Evolutionary conservation across 2,888 invertebrate species (phyloP).

Genomic region (Tenthredo mesomela): DNA sequence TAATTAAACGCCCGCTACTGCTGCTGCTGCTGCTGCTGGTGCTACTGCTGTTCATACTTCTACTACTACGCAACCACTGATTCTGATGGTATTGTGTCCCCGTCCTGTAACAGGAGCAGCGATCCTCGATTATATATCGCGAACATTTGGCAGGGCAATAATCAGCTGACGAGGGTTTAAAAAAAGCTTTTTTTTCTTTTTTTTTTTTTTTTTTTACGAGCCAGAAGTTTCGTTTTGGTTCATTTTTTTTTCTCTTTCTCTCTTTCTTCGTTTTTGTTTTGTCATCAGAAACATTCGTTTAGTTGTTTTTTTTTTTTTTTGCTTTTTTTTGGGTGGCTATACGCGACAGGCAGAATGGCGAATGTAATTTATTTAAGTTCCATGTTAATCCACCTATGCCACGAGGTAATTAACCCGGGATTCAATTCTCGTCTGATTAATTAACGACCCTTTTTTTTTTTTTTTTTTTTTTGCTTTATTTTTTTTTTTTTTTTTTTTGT

Average conservation of each 20-base stretch:
- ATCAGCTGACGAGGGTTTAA: neutral
- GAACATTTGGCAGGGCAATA: neutral
- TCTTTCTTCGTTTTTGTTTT: neutral
- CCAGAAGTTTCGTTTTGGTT: neutral
- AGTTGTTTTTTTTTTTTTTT: too few species aligned
- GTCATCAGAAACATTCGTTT: neutral
- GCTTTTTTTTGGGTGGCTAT: too few species aligned
- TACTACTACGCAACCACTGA: neutral
- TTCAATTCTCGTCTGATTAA: slow-evolving; percentile 34
- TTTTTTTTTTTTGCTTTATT: neutral
- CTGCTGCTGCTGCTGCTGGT: slow-evolving; percentile 3
- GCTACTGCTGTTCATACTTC: neutral
- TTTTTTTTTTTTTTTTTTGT: too few species aligned
- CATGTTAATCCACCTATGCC: slow-evolving; percentile 44
- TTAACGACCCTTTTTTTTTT: slow-evolving; percentile 10
- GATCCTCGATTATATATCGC: neutral
- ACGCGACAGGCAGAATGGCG: neutral
- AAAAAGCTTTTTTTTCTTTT: neutral
- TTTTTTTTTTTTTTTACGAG: neutral
- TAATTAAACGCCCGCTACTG: slow-evolving; percentile 47
- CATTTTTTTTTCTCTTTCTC: neutral
- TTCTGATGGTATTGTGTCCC: neutral
- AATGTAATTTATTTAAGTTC: slow-evolving; percentile 25
- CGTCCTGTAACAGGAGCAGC: neutral
- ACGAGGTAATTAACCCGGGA: slow-evolving; percentile 37